phyloP scores from a whole-genome alignment of 2,888 invertebrate genomes.

The Conomelus anceps region DNA sequence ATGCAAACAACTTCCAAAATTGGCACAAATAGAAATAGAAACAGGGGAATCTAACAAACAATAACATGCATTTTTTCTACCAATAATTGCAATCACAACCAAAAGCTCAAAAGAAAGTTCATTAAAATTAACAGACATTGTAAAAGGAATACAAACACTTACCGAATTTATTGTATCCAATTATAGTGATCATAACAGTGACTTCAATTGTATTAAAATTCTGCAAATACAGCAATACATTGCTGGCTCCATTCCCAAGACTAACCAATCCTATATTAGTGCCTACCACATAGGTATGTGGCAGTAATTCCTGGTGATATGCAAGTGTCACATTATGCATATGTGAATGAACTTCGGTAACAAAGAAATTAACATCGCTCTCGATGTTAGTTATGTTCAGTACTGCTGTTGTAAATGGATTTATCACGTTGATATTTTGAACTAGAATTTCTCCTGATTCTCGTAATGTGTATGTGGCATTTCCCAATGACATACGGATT shows the following conservation, averaged over 20 bases:
- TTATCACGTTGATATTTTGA: slow-evolving; percentile 20
- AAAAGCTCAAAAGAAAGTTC: too few relatives aligned
- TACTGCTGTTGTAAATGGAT: slow-evolving; percentile 10
- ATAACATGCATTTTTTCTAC: too few relatives aligned
- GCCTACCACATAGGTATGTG: slow-evolving; percentile 46
- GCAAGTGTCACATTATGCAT: slow-evolving; percentile 51
- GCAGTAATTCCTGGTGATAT: slow-evolving; percentile 38
- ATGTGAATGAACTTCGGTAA: slow-evolving; percentile 60
- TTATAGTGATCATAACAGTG: slow-evolving; percentile 45
- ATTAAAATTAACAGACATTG: slow-evolving; percentile 19
- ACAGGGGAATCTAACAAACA: too few relatives aligned
- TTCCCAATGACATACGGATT: not conserved
- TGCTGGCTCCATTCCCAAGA: slow-evolving; percentile 24
- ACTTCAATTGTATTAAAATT: slow-evolving; percentile 43
- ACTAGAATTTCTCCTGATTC: slow-evolving; percentile 1
- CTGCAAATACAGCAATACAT: slow-evolving; percentile 42
- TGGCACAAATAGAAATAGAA: too few relatives aligned
- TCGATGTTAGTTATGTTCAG: slow-evolving; percentile 46
- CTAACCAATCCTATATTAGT: slow-evolving; percentile 55
- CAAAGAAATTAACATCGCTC: slow-evolving; percentile 47
- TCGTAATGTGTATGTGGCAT: too few relatives aligned
- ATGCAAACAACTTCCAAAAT: too few relatives aligned
- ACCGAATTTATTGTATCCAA: slow-evolving; percentile 49
- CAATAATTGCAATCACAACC: too few relatives aligned
- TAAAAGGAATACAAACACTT: slow-evolving; percentile 36